Percentiles rank a stretch among this genome's conserved stretches.
Evolutionary conservation across 2,888 invertebrate genomes (phyloP).

Genomic region (Nomada goodeniana): DNA sequence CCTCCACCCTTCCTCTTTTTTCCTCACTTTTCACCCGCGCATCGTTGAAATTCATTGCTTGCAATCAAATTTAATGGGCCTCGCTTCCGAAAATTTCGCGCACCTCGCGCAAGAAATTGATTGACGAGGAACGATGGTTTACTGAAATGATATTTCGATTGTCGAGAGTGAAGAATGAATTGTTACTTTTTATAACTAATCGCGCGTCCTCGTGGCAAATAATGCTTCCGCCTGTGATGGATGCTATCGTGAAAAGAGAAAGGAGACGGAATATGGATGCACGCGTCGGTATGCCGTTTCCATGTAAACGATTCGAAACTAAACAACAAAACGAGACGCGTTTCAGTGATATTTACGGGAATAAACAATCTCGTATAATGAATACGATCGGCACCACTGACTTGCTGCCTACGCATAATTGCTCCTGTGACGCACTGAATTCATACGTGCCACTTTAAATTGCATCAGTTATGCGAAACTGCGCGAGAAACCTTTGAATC

Average conservation of each 20-base stretch:
- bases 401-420: constrained; percentile 47
- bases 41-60: too few relatives aligned
- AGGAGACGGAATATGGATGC: constrained; percentile 2
- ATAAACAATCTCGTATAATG: constrained; percentile 34
- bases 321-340: constrained; percentile 4
- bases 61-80: too few relatives aligned
- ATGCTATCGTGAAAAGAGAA: constrained; percentile 19
- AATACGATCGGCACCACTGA: constrained; percentile 33
- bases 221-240: constrained; percentile 13
- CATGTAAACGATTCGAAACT: constrained; percentile 20
- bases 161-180: too few relatives aligned
- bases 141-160: too few relatives aligned
- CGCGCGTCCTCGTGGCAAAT: not conserved
- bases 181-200: too few relatives aligned
- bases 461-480: constrained; percentile 37
- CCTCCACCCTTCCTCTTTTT: not conserved
- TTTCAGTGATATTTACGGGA: constrained; percentile 35
- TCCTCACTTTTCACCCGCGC: too few relatives aligned
- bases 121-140: too few relatives aligned
- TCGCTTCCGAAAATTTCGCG: too few relatives aligned
- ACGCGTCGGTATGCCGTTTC: constrained; percentile 30
- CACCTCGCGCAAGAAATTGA: too few relatives aligned
- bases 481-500: constrained; percentile 32
- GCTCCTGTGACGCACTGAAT: constrained; percentile 44
- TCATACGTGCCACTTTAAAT: constrained; percentile 35